Conservation (phyloP, 2,888 invertebrate species). For the Andrena trimmerana region DNA sequence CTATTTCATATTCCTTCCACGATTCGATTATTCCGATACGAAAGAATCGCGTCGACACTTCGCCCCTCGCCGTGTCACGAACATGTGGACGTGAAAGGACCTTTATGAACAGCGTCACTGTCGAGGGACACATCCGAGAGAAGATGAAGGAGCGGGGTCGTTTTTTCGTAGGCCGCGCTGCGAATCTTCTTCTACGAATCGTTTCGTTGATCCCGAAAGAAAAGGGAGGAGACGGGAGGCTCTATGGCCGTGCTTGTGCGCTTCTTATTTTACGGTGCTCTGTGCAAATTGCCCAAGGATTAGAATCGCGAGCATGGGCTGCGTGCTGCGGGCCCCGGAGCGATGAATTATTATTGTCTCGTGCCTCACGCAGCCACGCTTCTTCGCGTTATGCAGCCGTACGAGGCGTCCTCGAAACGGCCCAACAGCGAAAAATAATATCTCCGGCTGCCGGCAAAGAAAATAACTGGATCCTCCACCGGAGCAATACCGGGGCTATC, state of each 20-base stretch:
- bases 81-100: conserved; percentile 4
- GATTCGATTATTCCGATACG: background rate
- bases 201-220: conserved; percentile 49
- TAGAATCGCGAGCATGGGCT: conserved; percentile 75
- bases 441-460: conserved; percentile 45
- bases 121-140: conserved; percentile 52
- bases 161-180: conserved; percentile 30
- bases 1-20: background rate
- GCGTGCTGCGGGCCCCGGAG: conserved; percentile 67
- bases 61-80: background rate
- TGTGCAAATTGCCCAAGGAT: conserved; percentile 75
- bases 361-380: conserved; percentile 75
- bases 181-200: conserved; percentile 64
- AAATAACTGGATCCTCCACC: conserved; percentile 63
- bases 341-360: conserved; percentile 78
- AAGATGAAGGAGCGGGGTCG: background rate
- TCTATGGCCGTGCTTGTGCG: conserved; percentile 42
- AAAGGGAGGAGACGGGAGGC: conserved; percentile 38
- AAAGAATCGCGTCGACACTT: background rate
- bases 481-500: conserved; percentile 24
- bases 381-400: conserved; percentile 55
- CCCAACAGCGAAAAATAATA: conserved; percentile 68
- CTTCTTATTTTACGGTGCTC: conserved; percentile 71
- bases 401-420: conserved; percentile 51
- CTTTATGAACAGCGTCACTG: conserved; percentile 14